These are phyloP conservation scores for Dasypogon diadema DNA, from an alignment of 2,888 invertebrate genomes.

Conservation along the genomic window DNA sequence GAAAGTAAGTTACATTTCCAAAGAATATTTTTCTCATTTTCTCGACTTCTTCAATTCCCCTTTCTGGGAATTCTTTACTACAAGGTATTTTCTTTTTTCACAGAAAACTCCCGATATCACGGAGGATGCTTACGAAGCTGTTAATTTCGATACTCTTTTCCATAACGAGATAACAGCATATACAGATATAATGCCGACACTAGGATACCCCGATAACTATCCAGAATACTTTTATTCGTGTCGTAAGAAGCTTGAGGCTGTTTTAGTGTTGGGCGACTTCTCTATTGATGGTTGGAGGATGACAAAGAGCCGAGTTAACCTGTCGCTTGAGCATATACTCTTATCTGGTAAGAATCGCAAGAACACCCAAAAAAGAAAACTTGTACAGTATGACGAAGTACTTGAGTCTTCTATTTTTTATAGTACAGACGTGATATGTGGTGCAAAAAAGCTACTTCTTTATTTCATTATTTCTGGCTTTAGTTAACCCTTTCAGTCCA, in stretches of 20 bases:
- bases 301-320: constrained; percentile 60
- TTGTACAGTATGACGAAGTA: background rate
- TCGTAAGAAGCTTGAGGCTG: constrained; percentile 59
- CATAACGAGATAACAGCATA: constrained; percentile 65
- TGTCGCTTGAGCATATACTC: constrained; percentile 64
- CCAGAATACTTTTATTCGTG: constrained; percentile 64
- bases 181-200: constrained; percentile 61
- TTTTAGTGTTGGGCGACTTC: constrained; percentile 64
- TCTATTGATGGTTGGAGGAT: constrained; percentile 61
- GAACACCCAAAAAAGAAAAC: background rate
- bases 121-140: constrained; percentile 59
- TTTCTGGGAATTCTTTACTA: too few relatives aligned
- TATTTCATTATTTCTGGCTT: background rate
- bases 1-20: constrained; percentile 61
- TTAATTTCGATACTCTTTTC: constrained; percentile 63
- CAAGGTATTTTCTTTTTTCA: constrained; percentile 20
- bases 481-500: background rate
- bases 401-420: constrained; percentile 14
- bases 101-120: constrained; percentile 64
- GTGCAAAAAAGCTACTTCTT: background rate
- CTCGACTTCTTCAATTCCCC: too few relatives aligned
- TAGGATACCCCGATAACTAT: constrained; percentile 57
- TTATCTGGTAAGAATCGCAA: constrained; percentile 60
- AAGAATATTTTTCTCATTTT: too few relatives aligned
- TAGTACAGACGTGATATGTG: constrained; percentile 7